Evolutionary conservation across 2,113 vertebrate genomes (phyloP), one percentile per base, ranked within the genome.

Genomic region (Amazona vittata): DNA sequence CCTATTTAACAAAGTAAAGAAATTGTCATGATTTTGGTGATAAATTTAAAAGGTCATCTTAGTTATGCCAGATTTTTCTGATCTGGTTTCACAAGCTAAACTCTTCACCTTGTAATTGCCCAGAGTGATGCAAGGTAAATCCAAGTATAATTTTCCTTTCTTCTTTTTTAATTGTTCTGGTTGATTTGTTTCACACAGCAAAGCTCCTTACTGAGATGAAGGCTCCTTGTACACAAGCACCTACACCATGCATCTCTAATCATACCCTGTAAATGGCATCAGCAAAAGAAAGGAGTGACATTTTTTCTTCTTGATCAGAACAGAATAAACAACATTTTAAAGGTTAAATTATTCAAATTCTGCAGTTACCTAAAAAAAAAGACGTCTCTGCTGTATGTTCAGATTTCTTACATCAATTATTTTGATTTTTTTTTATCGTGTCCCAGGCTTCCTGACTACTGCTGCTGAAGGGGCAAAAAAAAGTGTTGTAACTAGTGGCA

Each of bases 311-410:
- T 97, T 97, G 93, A 98, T 98, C 96, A 95, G 90, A 98, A 97
- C 96, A 97, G 97, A 98, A 97, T 90, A 96, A 97, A 98, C 95
- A 97, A 97, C 88, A 96, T 95, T 98, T 98, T 97, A 97, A 98
- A 98, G 98, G 97, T 97, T 98, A 98, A 98, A 95, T 97, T 97
- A 98, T 98, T 98, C 96, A 98, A 97, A 97, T 97, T 97, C 84
- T 96, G 80, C 80, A 83, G 95, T 71, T 97, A 97, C 83, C 67
- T 95, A 53, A 90, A 94, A 96, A 96, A 96, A 95, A 97, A 93
- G 37, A 89, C 39, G 53, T 71, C 68, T 97, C 94, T 96, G 83
- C 96, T 96, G 89, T 97, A 96, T 62, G 60, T 93, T 97, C 91
- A 94, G 80, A 79, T 89, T 96, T 95, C 53, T 90, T 90, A 94